Conservation (phyloP, 2,888 invertebrate species). For the Polyploca ridens region DNA sequence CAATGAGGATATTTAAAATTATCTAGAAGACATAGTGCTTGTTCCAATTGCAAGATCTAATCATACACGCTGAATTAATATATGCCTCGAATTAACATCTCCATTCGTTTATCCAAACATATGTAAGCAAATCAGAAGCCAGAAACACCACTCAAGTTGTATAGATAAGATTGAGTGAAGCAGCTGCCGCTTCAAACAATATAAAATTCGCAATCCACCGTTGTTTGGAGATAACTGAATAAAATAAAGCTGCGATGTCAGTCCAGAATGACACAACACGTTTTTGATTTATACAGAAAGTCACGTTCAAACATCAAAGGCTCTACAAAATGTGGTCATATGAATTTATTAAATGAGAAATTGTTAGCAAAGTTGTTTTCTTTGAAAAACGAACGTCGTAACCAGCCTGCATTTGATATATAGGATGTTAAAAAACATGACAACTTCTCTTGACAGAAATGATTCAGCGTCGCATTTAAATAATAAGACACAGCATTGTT, state of each 20-base stretch:
- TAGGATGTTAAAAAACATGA: neutral
- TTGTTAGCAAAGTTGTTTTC: conserved; percentile 28
- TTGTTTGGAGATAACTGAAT: conserved; percentile 38
- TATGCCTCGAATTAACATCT: neutral
- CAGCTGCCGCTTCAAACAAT: conserved; percentile 8
- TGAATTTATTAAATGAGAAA: conserved; percentile 33
- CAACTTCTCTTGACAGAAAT: conserved; percentile 2
- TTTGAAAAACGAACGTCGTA: conserved; percentile 2
- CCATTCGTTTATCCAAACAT: neutral
- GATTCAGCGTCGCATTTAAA: conserved; percentile 8
- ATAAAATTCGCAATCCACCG: conserved; percentile 50
- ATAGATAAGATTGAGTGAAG: conserved; percentile 7
- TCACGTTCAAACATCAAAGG: conserved; percentile 57
- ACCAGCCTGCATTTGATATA: neutral
- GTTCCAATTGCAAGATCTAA: neutral
- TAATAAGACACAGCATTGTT: neutral
- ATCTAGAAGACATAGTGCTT: conserved; percentile 3
- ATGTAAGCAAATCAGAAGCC: neutral
- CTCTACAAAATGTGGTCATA: conserved; percentile 46
- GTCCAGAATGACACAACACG: conserved; percentile 53
- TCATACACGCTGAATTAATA: neutral
- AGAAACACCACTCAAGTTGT: conserved; percentile 9
- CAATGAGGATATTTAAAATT: neutral
- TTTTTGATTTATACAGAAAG: conserved; percentile 46
- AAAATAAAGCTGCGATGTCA: conserved; percentile 33